Evolutionary conservation across 2,113 vertebrate genomes (phyloP), one percentile per base, ranked within the genome.

Genomic region (Gavia stellata): DNA sequence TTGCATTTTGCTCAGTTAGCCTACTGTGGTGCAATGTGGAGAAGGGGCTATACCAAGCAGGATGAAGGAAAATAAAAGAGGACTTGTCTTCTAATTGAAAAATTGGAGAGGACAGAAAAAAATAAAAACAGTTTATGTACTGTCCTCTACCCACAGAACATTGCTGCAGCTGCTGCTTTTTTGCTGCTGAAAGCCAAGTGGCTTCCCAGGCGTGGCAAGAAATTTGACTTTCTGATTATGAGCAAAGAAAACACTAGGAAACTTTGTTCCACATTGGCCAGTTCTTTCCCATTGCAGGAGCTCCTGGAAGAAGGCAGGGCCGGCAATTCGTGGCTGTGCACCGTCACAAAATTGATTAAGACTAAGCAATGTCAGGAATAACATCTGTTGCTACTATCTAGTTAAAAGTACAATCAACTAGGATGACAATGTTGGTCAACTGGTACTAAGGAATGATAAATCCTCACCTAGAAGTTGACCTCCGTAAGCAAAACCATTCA

Each of bases 161-260:
- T 23, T 62, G 81, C 73, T 90, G 87, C 93, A 95, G 94, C 92
- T 96, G 90, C 81, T 91, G 70, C 36, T 58, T 40, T 67, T 73
- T 90, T 55, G 25, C 53, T 26, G 25, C 66, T 85, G 84, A 87
- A 74, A 94, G 87, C 84, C 84, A 90, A 96, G 58, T 4, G 17
- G 52, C 53, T 94, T 95, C 74, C 73, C 87, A 95, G 84, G 73
- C 44, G 0, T 72, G 81, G 84, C 70, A 85, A 90, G 45, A 74
- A 97, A 91, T 93, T 90, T 65, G 63, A 72, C 73, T 75, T 90
- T 86, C 81, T 88, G 53, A 93, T 72, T 42, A 86, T 9, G 17
- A 82, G 50, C 50, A 87, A 72, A 75, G 28, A 53, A 68, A 94
- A 93, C 62, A 94, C 36, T 56, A 71, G 56, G 36, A 96, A 95